Evolutionary conservation across 2,113 vertebrate species (phyloP), one percentile per base, ranked within the genome.

Genomic region (Cricetomys ansorgei): DNA sequence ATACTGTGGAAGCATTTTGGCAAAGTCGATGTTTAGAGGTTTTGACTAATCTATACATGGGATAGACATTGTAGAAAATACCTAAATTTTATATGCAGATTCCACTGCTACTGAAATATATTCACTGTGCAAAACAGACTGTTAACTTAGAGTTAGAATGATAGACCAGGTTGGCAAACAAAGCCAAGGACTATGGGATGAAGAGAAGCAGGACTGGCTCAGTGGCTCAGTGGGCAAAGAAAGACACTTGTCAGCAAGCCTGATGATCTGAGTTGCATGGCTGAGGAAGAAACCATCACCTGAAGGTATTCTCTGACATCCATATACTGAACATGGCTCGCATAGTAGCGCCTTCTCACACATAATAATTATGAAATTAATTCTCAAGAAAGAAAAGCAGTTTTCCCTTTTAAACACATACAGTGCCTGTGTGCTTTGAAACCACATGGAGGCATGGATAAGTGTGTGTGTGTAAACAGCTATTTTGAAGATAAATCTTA

Each of bases 401-500:
- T 83, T 96, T 17, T 48, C 79, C 12, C 65, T 94, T 89, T 77
- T 34, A 93, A 96, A 90, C 27, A 57, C 37, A 62, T 7, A 27
- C 86, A 92, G 62, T 55, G 50, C 64, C 29, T 53, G 0, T 88
- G 84, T 25, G 15, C 88, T 80, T 55, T 45, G 29, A 89, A 79
- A 45, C 9, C 48, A 89, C 4, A 3, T 86, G 80, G 85, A 34
- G 50, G 3, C 69, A 45, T 40, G 87, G 13, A 53, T 55, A 92
- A 92, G 37, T 19, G 79, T 62, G 43, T 79, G 9, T 48, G 4
- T 84, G 31, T 72, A 85, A 83, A 57, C 11, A n/a, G 37, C 37
- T 45, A 79, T 69, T 95, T 80, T 91, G 65, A 85, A 85, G 79
- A 29, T 85, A 85, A 15, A n/a, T 43, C 48, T 95, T 89, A 37